Conservation (phyloP, 2,797 vertebrate genomes). For the Zenarchopterus dispar region DNA sequence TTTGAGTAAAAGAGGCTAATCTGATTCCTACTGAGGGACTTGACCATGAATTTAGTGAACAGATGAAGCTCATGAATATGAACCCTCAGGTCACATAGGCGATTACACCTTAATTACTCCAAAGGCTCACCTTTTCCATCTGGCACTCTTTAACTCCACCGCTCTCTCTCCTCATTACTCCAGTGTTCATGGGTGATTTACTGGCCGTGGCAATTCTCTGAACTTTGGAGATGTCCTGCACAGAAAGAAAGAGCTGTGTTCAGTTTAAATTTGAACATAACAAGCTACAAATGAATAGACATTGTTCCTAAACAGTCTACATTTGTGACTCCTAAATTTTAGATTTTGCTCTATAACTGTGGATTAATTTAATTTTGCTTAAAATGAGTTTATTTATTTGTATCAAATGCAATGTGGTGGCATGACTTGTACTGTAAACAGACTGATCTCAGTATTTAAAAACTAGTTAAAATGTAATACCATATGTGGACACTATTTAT, state of each 20-base stretch:
- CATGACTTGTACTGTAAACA: too few species aligned
- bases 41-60: conserved; percentile 53
- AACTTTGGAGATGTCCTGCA: conserved; percentile 84
- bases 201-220: conserved; percentile 80
- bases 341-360: too few species aligned
- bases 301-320: conserved; percentile 5
- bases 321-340: conserved; percentile 11
- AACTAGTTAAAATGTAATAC: too few species aligned
- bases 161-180: conserved; percentile 76
- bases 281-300: not conserved
- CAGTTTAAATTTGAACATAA: conserved; percentile 14
- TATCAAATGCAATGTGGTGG: too few species aligned
- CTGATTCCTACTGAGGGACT: conserved; percentile 49
- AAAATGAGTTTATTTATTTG: too few species aligned
- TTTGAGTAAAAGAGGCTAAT: conserved; percentile 31
- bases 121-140: conserved; percentile 82
- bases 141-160: conserved; percentile 76
- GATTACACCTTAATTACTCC: conserved; percentile 70
- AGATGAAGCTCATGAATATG: conserved; percentile 57
- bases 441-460: too few species aligned
- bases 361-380: too few species aligned
- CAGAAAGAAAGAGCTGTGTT: conserved; percentile 37
- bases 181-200: conserved; percentile 75
- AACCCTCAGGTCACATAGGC: conserved; percentile 60
- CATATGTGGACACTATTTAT: too few species aligned